Conservation (phyloP, 2,113 vertebrate species). For the Psittacus erithacus region DNA sequence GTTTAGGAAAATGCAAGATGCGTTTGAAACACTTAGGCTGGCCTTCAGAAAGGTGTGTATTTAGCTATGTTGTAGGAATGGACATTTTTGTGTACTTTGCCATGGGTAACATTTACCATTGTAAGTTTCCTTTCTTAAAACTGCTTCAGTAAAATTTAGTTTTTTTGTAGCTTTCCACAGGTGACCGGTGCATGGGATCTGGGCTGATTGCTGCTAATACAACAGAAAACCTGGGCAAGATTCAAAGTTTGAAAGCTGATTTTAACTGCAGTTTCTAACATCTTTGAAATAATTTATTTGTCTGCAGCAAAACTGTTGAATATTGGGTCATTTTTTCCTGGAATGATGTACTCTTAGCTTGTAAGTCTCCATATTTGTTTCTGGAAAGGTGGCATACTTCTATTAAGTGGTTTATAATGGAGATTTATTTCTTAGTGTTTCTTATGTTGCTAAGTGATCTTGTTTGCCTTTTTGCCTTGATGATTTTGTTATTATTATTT, state of each 20-base stretch:
- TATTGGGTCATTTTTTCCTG: neutral
- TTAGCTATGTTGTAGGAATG: neutral
- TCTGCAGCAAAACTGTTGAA: neutral
- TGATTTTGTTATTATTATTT: neutral
- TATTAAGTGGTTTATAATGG: neutral
- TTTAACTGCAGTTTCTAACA: neutral
- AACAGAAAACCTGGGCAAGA: neutral
- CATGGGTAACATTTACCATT: neutral
- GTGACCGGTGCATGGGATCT: neutral
- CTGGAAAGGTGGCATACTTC: neutral
- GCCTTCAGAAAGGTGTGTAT: neutral
- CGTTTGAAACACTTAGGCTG: neutral
- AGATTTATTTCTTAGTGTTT: neutral
- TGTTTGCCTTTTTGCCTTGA: neutral
- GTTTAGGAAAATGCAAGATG: neutral
- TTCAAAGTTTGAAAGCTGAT: neutral
- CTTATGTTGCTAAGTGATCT: neutral
- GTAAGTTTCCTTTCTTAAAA: neutral
- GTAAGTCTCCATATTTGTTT: neutral
- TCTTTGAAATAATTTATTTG: neutral
- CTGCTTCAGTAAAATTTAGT: neutral
- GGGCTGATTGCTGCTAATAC: neutral
- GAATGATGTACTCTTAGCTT: neutral
- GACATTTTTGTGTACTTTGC: neutral
- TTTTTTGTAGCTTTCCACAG: neutral